These are phyloP conservation scores for Agapornis roseicollis DNA, from an alignment of 2,113 vertebrate genomes.

Conservation along the genomic window DNA sequence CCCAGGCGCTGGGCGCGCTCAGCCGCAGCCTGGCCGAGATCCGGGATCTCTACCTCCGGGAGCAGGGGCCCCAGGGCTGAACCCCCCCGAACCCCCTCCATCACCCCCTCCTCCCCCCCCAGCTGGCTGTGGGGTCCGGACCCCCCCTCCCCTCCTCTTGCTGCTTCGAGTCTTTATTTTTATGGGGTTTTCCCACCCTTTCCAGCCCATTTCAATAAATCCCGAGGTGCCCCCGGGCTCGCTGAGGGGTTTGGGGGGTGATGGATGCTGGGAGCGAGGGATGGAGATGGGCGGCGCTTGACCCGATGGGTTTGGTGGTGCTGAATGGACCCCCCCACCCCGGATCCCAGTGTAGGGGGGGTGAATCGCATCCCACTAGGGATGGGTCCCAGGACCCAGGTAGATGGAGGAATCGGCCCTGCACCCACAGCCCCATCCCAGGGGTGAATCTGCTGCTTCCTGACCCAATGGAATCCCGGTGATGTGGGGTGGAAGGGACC, in stretches of 20 bases:
- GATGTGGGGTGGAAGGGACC: too few relatives aligned
- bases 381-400: too few relatives aligned
- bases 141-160: too few relatives aligned
- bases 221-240: background rate
- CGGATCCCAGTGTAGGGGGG: too few relatives aligned
- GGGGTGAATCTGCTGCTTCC: background rate
- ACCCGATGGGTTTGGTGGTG: too few relatives aligned
- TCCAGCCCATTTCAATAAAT: conserved; percentile 33
- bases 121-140: conserved; percentile 27
- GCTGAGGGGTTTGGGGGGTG: background rate
- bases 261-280: background rate
- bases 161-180: background rate
- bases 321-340: too few relatives aligned
- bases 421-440: rapidly evolving
- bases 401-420: background rate
- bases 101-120: background rate
- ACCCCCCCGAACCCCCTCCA: background rate
- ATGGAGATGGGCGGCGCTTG: background rate
- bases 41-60: conserved; percentile 51
- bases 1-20: conserved; percentile 10
- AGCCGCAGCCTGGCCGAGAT: conserved; percentile 27
- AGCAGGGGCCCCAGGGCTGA: conserved; percentile 24
- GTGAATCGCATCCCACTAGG: too few relatives aligned
- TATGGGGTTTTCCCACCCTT: background rate
- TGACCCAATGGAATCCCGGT: background rate